Evolutionary conservation across 2,113 vertebrate species (phyloP), one percentile per base, ranked within the genome.

Genomic region (Holacanthus passer): DNA sequence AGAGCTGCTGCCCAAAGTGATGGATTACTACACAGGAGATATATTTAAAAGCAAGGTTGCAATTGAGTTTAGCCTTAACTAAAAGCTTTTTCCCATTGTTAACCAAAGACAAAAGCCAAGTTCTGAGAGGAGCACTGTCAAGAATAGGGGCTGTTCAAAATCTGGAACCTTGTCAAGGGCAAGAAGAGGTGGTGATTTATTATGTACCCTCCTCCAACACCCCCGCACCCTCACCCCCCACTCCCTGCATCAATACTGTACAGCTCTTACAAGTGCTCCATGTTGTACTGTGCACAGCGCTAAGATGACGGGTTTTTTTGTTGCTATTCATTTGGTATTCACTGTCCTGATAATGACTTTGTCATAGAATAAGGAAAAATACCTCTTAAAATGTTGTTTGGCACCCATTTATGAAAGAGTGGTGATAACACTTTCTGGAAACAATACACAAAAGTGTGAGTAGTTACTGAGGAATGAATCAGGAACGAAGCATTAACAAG

Each of bases 71-170:
- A 88, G 84, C 89, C 94, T 90, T 90, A 92, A 79, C 82, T 80
- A 79, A 89, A 64, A 88, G 29, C 13, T 24, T 82, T 82, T 65
- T 80, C 55, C 87, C 81, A 93, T 95, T 95, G 93, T 95, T 91
- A 62, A 14, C 64, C 4, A 27, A 87, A 88, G 85, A 94, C 92
- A 93, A 94, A 93, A 91, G 88, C 72, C 76, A 79, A 87, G 62
- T 87, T 89, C 52, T 82, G 60, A 81, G 86, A 88, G 72, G 69
- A 82, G 72, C 58, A n/a, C 47, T 48, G 73, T 84, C 73, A 72
- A 81, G 82, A 94, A 91, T 85, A 81, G 68, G 69, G 64, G 56
- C 22, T 56, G 77, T 83, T 83, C 62, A 77, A 72, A 87, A 80
- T 80, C 79, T 78, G 84, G 76, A 91, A 91, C 88, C 68, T 68